Percentiles rank a stretch among this genome's conserved stretches.
Conservation (phyloP, 2,113 vertebrate species). For the Brachypodius melanocephalos region DNA sequence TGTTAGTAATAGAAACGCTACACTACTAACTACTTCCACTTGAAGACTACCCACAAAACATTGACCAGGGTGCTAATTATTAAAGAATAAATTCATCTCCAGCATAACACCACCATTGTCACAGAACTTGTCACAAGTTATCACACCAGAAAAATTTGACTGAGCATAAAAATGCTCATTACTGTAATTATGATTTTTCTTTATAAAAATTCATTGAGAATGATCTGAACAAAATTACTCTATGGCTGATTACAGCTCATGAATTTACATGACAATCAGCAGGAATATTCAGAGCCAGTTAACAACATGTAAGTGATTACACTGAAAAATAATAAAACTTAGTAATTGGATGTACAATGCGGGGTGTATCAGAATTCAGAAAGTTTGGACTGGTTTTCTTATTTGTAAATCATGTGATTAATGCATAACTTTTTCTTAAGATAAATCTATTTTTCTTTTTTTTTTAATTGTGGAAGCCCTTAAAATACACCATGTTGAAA, state of each 20-base stretch:
- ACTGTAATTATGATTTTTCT: slow-evolving; percentile 21
- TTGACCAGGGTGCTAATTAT: not conserved
- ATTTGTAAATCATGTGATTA: slow-evolving; percentile 7
- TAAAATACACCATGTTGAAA: slow-evolving; percentile 33
- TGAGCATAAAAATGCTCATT: not conserved
- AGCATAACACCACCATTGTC: not conserved
- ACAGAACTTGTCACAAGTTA: not conserved
- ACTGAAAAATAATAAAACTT: slow-evolving; percentile 1
- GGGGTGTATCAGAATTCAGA: not conserved
- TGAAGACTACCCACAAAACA: not conserved
- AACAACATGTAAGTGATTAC: slow-evolving; percentile 28
- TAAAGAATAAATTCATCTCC: not conserved
- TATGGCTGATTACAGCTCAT: slow-evolving; percentile 45
- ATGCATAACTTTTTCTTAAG: not conserved
- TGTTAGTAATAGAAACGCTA: not conserved
- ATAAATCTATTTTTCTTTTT: not conserved
- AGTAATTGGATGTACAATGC: not conserved
- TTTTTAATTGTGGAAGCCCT: not conserved
- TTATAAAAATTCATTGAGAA: slow-evolving; percentile 37
- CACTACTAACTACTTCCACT: not conserved
- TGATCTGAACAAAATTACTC: slow-evolving; percentile 14
- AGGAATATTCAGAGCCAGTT: slow-evolving; percentile 13
- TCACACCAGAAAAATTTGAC: not conserved
- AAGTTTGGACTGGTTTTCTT: slow-evolving; percentile 21
- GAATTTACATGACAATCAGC: slow-evolving; percentile 51